Percentiles rank a stretch among this genome's conserved stretches.
These are phyloP conservation scores for Pachyramphus minor DNA, from an alignment of 2,113 vertebrate species.

Conservation along the genomic window DNA sequence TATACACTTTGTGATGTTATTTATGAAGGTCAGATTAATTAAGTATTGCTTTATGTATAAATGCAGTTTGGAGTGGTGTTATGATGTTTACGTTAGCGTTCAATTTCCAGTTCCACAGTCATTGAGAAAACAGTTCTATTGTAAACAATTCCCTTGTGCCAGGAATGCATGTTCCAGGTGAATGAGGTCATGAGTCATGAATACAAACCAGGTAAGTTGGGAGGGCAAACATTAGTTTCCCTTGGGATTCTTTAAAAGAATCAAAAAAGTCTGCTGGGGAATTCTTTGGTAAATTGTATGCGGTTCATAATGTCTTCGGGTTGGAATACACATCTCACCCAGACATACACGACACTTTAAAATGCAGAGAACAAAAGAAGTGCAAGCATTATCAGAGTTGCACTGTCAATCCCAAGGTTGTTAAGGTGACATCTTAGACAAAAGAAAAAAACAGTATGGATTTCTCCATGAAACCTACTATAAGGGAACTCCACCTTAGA, in stretches of 20 bases:
- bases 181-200: neutral
- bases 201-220: neutral
- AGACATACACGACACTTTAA: neutral
- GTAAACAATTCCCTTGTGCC: conserved; percentile 16
- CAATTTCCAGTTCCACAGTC: neutral
- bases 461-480: neutral
- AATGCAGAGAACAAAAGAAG: neutral
- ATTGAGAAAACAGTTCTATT: conserved; percentile 33
- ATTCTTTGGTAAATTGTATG: neutral
- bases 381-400: neutral
- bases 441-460: neutral
- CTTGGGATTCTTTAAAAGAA: neutral
- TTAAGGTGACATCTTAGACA: neutral
- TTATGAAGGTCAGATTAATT: conserved; percentile 15
- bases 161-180: neutral
- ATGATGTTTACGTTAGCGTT: neutral
- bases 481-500: neutral
- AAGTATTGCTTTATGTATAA: neutral
- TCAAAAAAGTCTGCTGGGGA: neutral
- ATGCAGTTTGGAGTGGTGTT: neutral
- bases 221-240: neutral
- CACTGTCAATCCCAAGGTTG: neutral
- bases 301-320: neutral
- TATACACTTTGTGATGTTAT: neutral
- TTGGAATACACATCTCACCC: neutral